Evolutionary conservation across 2,113 vertebrate species (phyloP), one percentile per base, ranked within the genome.

Genomic region (Mustela lutreola): DNA sequence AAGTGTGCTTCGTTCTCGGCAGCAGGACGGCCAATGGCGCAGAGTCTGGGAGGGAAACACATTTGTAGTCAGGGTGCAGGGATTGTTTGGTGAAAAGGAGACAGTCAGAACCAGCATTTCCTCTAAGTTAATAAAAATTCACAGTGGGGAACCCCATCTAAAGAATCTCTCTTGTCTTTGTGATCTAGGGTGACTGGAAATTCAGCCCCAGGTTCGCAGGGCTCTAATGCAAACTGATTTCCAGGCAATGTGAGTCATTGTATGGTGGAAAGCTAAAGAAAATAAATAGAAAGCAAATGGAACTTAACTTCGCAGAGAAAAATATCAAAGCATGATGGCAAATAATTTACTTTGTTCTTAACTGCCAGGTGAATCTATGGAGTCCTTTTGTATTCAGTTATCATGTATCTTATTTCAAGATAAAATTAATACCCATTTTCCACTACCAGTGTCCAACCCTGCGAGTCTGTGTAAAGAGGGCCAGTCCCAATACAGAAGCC

Each of bases 61-160:
- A 53, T 92, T 63, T 78, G 45, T 42, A 87, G 31, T 94, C 33
- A 62, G 24, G 11, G 33, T 94, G 31, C 39, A 28, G 63, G 8
- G 21, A 65, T 39, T n/a, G 62, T 85, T 83, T 79, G 33, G 63
- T 75, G 31, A 88, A 94, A 65, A 84, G 15, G 31, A 89, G 36
- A 89, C 5, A 42, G 56, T 84, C 78, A 89, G 71, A 89, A n/a
- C 70, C 62, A 88, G 71, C 48, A n/a, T 56, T 89, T 95, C 19
- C 63, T 84, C 12, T 89, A 89, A 45, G 60, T 95, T 97, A 96
- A 95, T 94, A 94, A 95, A 78, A 91, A 95, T 16, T 79, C 63
- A 58, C 86, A 97, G 36, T 53, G 58, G 76, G 90, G 21, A 76
- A 56, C 1, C 4, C n/a, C 60, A 78, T 56, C 15, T 90, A 73